A percentile compares a stretch with the other conserved stretches of the same genome.
Evolutionary conservation across 2,113 vertebrate species (phyloP).

Genomic region (Prietella phreatophila): DNA sequence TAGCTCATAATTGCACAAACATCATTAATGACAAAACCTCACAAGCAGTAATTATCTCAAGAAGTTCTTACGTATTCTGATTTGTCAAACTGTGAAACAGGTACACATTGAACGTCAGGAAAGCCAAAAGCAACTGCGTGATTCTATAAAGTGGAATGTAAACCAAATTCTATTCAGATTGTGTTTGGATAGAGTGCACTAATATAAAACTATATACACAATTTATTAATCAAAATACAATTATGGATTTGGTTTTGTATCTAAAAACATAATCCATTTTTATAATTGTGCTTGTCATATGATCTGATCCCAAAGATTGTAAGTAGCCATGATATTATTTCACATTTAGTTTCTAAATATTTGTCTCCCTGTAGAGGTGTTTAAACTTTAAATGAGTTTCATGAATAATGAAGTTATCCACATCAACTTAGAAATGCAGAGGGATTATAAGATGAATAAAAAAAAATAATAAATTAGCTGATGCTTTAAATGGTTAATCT

Average conservation of each 20-base stretch:
- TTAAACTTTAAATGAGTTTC: background rate
- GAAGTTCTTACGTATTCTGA: background rate
- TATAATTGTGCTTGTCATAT: background rate
- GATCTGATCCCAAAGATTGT: background rate
- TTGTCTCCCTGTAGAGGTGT: background rate
- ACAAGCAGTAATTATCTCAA: background rate
- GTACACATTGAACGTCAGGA: background rate
- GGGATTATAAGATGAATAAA: background rate
- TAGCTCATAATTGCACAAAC: background rate
- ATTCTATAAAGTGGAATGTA: too few species aligned
- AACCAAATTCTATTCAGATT: too few species aligned
- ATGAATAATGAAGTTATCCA: background rate
- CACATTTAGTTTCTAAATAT: background rate
- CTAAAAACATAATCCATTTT: background rate
- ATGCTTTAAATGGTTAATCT: background rate
- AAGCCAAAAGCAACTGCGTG: background rate
- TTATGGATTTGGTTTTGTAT: background rate
- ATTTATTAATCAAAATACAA: too few species aligned
- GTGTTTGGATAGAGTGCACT: too few species aligned
- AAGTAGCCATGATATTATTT: background rate
- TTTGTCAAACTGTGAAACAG: background rate
- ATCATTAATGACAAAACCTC: background rate
- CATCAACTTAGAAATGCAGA: background rate
- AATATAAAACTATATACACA: too few species aligned
- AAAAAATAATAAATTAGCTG: too few species aligned